Evolutionary conservation across 2,888 invertebrate genomes (phyloP).

Genomic region (Athripsodes cinereus): DNA sequence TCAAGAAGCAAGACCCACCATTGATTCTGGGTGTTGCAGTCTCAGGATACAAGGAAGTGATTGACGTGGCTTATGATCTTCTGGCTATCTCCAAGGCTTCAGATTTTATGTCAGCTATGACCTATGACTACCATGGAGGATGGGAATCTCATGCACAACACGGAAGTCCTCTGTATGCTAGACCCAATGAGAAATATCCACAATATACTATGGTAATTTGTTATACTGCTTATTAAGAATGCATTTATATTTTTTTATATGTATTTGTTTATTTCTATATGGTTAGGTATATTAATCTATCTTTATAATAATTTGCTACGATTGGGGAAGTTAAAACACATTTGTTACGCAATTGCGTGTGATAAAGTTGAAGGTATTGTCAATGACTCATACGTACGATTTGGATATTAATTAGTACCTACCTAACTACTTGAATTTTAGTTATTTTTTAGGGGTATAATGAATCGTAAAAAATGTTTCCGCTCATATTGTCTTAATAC

Average conservation of each 20-base stretch:
- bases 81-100: conserved; percentile 59
- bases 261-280: no score
- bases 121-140: conserved; percentile 85
- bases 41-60: conserved; percentile 87
- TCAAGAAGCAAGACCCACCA: conserved; percentile 56
- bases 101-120: conserved; percentile 81
- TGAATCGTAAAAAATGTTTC: no score
- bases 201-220: conserved; percentile 70
- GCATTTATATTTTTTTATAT: background rate
- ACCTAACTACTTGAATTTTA: no score
- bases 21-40: conserved; percentile 75
- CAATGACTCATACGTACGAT: no score
- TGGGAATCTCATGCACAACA: conserved; percentile 79
- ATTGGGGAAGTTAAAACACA: no score
- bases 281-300: background rate
- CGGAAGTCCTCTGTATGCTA: conserved; percentile 68
- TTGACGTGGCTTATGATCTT: conserved; percentile 79
- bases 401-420: no score
- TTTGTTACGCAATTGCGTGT: no score
- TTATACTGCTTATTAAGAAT: background rate
- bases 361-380: no score
- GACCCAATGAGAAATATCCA: conserved; percentile 59
- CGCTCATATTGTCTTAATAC: no score
- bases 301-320: no score
- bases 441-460: no score